Percentiles rank a stretch among this genome's conserved stretches.
Conservation (phyloP, 2,888 invertebrate genomes). For the Apomyelois bistriatella region DNA sequence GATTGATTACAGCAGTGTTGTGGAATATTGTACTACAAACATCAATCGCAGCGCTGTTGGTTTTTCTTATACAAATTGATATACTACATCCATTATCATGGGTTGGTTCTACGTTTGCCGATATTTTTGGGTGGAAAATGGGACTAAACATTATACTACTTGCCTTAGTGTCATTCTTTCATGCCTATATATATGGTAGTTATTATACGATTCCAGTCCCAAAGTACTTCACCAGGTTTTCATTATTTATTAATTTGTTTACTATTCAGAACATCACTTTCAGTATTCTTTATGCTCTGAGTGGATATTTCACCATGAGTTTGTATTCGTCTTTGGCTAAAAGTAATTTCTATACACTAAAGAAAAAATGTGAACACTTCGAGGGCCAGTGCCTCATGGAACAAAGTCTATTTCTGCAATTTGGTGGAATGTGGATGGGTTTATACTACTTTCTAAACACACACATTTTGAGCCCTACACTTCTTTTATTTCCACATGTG, state of each 20-base stretch:
- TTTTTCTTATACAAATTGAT: conserved; percentile 81
- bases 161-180: conserved; percentile 81
- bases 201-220: conserved; percentile 82
- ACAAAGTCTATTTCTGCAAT: conserved; percentile 83
- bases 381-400: conserved; percentile 82
- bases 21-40: conserved; percentile 81
- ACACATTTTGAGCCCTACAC: conserved; percentile 74
- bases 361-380: conserved; percentile 62
- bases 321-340: conserved; percentile 84
- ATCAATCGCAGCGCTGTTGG: conserved; percentile 66
- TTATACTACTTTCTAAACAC: conserved; percentile 78
- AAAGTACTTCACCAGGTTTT: conserved; percentile 84
- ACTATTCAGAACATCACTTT: conserved; percentile 80
- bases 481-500: conserved; percentile 84
- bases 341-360: conserved; percentile 77
- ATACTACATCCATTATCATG: conserved; percentile 83
- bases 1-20: conserved; percentile 80
- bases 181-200: conserved; percentile 86
- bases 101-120: conserved; percentile 80
- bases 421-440: conserved; percentile 85
- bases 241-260: conserved; percentile 82
- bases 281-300: conserved; percentile 78
- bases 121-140: conserved; percentile 82
- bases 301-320: conserved; percentile 84
- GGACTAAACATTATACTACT: conserved; percentile 83